These are phyloP conservation scores for Gambusia holbrooki DNA, from an alignment of 2,113 vertebrate genomes.

Conservation along the genomic window DNA sequence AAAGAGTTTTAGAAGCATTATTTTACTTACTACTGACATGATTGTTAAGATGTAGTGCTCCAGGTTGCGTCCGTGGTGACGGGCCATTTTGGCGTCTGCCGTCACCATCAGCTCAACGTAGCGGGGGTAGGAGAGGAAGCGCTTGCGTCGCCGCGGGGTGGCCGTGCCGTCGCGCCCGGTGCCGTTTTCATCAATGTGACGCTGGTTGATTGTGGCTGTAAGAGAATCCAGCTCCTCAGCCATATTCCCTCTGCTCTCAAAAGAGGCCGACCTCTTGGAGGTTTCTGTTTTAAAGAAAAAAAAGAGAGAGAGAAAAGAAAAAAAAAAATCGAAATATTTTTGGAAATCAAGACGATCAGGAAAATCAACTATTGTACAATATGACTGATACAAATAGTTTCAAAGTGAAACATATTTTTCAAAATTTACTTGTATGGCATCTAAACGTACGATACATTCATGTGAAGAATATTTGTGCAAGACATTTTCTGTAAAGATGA, in stretches of 20 bases:
- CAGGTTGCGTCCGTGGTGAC: constrained; percentile 89
- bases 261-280: constrained; percentile 63
- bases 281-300: constrained; percentile 72
- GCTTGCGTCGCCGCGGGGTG: constrained; percentile 84
- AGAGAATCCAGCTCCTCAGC: constrained; percentile 76
- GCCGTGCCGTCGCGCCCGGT: constrained; percentile 40
- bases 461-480: not conserved
- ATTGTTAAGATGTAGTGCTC: constrained; percentile 95
- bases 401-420: not conserved
- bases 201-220: constrained; percentile 64
- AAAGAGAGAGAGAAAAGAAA: no score
- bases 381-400: not conserved
- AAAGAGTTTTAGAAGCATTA: constrained; percentile 58
- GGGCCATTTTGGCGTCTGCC: constrained; percentile 92
- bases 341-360: not conserved
- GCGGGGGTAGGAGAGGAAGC: constrained; percentile 97
- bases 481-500: not conserved
- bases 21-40: constrained; percentile 98
- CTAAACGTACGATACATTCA: not conserved
- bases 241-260: constrained; percentile 70
- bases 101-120: constrained; percentile 98
- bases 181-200: constrained; percentile 64
- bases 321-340: not conserved
- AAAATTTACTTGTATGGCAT: not conserved
- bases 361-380: not conserved